Conservation (phyloP, 2,113 vertebrate genomes). For the Lophochroa leadbeateri region DNA sequence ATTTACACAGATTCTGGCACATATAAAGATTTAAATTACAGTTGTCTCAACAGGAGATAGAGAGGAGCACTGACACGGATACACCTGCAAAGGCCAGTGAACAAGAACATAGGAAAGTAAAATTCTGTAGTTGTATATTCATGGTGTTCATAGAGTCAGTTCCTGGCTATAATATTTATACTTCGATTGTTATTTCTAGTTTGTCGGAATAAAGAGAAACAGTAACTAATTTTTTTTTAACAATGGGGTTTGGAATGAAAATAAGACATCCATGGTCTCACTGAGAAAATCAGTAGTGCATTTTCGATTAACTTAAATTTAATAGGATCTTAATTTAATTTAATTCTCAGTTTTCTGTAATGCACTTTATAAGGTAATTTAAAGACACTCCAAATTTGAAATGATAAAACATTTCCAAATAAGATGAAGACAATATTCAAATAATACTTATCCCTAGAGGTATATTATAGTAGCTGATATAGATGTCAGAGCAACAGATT, state of each 20-base stretch:
- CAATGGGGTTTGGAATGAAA: neutral
- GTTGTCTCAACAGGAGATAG: neutral
- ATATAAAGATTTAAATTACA: neutral
- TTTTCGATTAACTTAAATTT: constrained; percentile 25
- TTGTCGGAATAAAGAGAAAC: neutral
- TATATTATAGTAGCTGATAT: neutral
- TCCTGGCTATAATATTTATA: neutral
- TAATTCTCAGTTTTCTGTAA: neutral
- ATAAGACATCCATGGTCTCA: neutral
- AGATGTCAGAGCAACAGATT: neutral
- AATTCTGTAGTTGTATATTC: neutral
- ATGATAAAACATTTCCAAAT: neutral
- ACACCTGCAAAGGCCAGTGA: neutral
- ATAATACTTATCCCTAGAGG: neutral
- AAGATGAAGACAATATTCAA: neutral
- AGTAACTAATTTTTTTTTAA: neutral
- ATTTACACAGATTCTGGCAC: neutral
- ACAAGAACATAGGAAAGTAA: neutral
- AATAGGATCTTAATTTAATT: neutral
- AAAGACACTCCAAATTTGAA: neutral
- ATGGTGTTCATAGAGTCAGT: neutral
- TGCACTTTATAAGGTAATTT: neutral
- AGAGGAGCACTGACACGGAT: neutral
- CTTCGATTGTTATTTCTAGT: neutral
- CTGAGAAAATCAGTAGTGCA: neutral